A percentile compares a stretch with the other conserved stretches of the same genome.
Evolutionary conservation across 2,888 invertebrate species (phyloP).

Genomic region (Beris chalybata): DNA sequence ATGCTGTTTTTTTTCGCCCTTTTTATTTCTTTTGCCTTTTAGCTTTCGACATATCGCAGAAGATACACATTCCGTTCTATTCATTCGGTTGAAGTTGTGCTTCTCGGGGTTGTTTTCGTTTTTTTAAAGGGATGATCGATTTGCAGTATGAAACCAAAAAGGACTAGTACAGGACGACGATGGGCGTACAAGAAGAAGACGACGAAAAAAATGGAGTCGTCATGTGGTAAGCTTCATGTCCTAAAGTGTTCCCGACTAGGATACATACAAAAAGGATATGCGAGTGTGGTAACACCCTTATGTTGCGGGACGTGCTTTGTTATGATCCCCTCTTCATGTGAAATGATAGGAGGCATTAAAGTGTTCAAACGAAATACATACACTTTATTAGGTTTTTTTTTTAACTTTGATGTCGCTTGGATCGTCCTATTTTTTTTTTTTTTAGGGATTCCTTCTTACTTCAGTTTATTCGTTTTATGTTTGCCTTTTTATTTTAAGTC

Average conservation of each 20-base stretch:
- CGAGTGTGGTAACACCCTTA: neutral
- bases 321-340: slow-evolving; percentile 17
- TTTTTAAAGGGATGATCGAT: slow-evolving; percentile 12
- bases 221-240: slow-evolving; percentile 23
- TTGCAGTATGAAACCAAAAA: slow-evolving; percentile 5
- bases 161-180: neutral
- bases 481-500: neutral
- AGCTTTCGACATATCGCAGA: too few species aligned
- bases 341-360: slow-evolving; percentile 12
- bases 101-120: neutral
- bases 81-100: neutral
- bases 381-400: slow-evolving; percentile 31
- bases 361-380: slow-evolving; percentile 19
- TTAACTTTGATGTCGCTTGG: slow-evolving; percentile 6
- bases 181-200: neutral
- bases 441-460: neutral
- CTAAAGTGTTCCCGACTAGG: neutral
- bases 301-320: slow-evolving; percentile 23
- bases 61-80: neutral
- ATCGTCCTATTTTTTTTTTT: neutral
- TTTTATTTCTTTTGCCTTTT: slow-evolving; percentile 10
- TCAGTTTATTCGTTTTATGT: neutral
- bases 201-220: slow-evolving; percentile 12
- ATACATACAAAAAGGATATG: slow-evolving; percentile 4
- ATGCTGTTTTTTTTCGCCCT: neutral